Evolutionary conservation across 2,113 vertebrate species (phyloP).

Genomic region (Peromyscus polionotus): DNA sequence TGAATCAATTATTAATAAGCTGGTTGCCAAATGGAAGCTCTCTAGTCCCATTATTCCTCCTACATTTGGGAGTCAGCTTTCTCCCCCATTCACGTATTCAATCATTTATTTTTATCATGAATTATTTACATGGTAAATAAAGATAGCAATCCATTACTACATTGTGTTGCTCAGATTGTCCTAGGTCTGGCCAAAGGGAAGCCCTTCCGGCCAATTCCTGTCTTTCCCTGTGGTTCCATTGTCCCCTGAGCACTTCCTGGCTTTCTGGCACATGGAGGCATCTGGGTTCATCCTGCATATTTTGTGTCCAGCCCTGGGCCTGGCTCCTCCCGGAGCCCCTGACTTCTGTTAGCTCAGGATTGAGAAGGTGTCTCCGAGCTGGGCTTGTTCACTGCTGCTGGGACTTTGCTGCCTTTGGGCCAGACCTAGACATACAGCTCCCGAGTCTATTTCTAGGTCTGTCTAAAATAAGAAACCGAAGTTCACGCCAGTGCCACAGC

Average conservation of each 20-base stretch:
- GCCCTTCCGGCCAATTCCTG: neutral
- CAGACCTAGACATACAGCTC: neutral
- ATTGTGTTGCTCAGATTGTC: neutral
- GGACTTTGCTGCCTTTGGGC: neutral
- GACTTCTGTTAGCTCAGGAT: neutral
- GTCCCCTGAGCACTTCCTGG: neutral
- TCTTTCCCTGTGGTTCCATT: neutral
- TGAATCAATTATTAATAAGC: neutral
- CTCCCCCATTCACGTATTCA: neutral
- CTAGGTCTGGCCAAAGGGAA: neutral
- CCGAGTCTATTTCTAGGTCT: neutral
- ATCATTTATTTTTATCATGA: neutral
- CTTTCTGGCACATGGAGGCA: neutral
- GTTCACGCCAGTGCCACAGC: rapidly evolving
- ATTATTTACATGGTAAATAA: neutral
- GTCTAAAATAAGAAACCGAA: neutral
- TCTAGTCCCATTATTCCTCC: neutral
- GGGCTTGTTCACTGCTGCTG: neutral
- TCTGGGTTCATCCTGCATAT: neutral
- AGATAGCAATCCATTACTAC: neutral
- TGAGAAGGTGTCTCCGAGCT: neutral
- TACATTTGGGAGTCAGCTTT: constrained; percentile 3
- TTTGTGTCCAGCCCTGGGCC: neutral
- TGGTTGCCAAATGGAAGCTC: neutral
- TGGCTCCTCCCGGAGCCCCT: neutral